These are phyloP conservation scores for Troides helena DNA, from an alignment of 2,888 invertebrate species.

Conservation along the genomic window DNA sequence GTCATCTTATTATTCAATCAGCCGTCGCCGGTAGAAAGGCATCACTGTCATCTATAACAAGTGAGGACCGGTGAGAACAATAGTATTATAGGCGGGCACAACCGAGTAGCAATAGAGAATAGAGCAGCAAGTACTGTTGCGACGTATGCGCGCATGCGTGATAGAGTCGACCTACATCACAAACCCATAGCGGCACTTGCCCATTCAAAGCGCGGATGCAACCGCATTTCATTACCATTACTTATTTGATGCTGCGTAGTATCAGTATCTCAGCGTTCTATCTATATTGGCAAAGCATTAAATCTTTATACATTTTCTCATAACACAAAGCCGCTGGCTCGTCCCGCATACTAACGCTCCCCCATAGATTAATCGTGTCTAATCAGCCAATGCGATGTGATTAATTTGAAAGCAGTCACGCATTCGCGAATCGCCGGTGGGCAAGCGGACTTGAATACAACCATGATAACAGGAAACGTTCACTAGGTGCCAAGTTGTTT, in stretches of 20 bases:
- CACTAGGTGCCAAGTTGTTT: constrained; percentile 23
- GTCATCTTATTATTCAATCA: constrained; percentile 29
- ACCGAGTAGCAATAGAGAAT: constrained; percentile 23
- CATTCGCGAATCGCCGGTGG: constrained; percentile 34
- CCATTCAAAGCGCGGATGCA: constrained; percentile 57
- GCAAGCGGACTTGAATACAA: constrained; percentile 40
- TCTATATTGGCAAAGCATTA: constrained; percentile 32
- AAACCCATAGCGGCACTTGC: constrained; percentile 44
- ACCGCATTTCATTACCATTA: constrained; percentile 66
- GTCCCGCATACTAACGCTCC: constrained; percentile 38
- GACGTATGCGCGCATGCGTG: constrained; percentile 51
- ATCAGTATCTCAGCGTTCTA: constrained; percentile 26
- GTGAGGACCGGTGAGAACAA: constrained; percentile 43
- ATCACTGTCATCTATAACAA: constrained; percentile 30
- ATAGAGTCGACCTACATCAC: constrained; percentile 57
- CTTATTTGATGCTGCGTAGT: constrained; percentile 51
- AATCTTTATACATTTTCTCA: constrained; percentile 21
- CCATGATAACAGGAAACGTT: constrained; percentile 31
- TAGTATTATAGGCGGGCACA: constrained; percentile 39
- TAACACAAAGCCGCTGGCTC: constrained; percentile 5
- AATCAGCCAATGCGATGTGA: constrained; percentile 43
- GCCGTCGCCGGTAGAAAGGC: constrained; percentile 20
- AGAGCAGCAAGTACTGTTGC: constrained; percentile 12
- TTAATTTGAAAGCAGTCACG: constrained; percentile 47
- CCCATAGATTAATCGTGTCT: constrained; percentile 39